Evolutionary conservation across 2,888 invertebrate genomes (phyloP).

Genomic region (Oithona nana): DNA sequence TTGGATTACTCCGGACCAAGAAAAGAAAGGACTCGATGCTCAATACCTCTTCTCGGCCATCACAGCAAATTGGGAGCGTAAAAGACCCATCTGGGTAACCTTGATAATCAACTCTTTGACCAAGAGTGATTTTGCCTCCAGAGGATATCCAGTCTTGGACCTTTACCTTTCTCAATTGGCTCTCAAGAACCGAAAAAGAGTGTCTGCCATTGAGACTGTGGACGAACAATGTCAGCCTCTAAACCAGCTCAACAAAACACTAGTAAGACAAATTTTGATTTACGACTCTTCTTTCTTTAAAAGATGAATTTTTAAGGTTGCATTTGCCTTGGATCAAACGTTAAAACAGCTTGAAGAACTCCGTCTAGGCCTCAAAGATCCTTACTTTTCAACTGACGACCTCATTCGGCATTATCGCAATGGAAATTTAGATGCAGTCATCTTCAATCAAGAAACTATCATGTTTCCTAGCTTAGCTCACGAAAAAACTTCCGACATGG

Average conservation of each 20-base stretch:
- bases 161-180: constrained; percentile 35
- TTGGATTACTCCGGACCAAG: constrained; percentile 30
- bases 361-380: background rate
- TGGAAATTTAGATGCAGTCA: constrained; percentile 29
- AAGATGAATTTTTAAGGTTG: constrained; percentile 24
- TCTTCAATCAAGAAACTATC: constrained; percentile 9
- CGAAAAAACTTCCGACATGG: constrained; percentile 23
- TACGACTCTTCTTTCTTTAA: background rate
- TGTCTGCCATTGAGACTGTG: constrained; percentile 35
- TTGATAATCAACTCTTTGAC: constrained; percentile 35
- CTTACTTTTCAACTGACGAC: constrained; percentile 26
- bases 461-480: background rate
- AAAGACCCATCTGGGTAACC: constrained; percentile 37
- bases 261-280: background rate
- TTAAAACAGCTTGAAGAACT: constrained; percentile 28
- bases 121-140: constrained; percentile 30
- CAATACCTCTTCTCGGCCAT: constrained; percentile 33
- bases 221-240: constrained; percentile 37
- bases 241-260: constrained; percentile 31
- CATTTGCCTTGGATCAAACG: constrained; percentile 32
- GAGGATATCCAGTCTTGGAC: constrained; percentile 35
- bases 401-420: constrained; percentile 33
- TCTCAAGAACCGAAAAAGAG: constrained; percentile 29
- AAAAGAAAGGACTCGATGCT: constrained; percentile 29
- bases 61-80: constrained; percentile 34